Evolutionary conservation across 2,797 vertebrate genomes (phyloP), one percentile per base, ranked within the genome.

Genomic region (Euphonia xanthogaster): DNA sequence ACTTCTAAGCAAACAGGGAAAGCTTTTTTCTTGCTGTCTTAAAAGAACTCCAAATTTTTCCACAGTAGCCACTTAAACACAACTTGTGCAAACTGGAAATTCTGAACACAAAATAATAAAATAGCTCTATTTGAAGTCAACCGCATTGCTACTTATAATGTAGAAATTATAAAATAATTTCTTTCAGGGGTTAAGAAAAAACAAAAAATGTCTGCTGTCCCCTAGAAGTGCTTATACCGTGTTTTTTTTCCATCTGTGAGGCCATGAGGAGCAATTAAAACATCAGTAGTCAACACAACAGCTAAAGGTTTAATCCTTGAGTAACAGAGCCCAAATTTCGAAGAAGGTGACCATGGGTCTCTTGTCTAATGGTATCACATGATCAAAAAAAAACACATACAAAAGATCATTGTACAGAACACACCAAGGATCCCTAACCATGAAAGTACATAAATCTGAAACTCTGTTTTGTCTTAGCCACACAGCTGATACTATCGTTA

Each of bases 401-500:
- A 67, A 42, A 2, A 88, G 30, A 39, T 14, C 6, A 28, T 23
- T 57, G 9, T 48, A 30, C 6, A 71, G n/a, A 22, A 48, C 4
- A 25, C 1, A 2, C 17, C 70, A 68, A 87, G 57, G 80, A 91
- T 24, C 28, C 16, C 20, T 23, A 14, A 62, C 22, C 23, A 42
- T 45, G 35, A 67, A 89, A 67, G 44, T 11, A 16, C 3, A 19
- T 24, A 37, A 65, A 55, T 45, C 40, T 4, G 2, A 44, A 91
- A 75, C 10, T 28, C 53, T 70, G 7, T 55, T 86, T 80, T 88
- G 44, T 76, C 22, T 87, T 48, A 70, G 47, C 8, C 58, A 62
- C 28, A 27, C 8, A 54, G 31, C 3, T 58, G 58, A 50, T 24
- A 30, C 3, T 27, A 23, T 37, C 0, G 0, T 33, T 68, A 19